phyloP scores from a whole-genome alignment of 2,797 vertebrate genomes.

The Nannoperca obscura region DNA sequence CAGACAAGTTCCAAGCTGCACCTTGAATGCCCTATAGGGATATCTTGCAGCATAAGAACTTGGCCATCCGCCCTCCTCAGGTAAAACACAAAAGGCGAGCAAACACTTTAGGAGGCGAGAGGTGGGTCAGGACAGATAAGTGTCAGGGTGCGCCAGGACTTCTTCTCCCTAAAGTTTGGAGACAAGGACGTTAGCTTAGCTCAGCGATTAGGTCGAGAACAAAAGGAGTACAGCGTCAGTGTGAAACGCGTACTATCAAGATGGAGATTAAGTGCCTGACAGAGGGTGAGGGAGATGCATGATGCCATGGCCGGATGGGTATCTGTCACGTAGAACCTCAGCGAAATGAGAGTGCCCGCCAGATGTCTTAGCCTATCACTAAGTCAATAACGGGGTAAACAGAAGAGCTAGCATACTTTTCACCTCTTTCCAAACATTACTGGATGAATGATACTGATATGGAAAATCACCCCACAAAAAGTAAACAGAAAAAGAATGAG shows the following conservation, averaged over 20 bases:
- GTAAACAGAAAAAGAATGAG: slow-evolving; percentile 84
- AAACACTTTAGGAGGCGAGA: slow-evolving; percentile 82
- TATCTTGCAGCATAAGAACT: slow-evolving; percentile 78
- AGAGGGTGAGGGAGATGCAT: slow-evolving; percentile 63
- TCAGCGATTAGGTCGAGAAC: slow-evolving; percentile 66
- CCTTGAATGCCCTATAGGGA: slow-evolving; percentile 70
- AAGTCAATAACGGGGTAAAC: slow-evolving; percentile 87
- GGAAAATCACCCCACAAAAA: slow-evolving; percentile 84
- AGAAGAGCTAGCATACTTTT: slow-evolving; percentile 82
- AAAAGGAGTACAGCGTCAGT: slow-evolving; percentile 68
- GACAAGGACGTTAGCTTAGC: slow-evolving; percentile 74
- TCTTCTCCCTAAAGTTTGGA: slow-evolving; percentile 62
- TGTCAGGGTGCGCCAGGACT: slow-evolving; percentile 77
- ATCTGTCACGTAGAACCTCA: slow-evolving; percentile 82
- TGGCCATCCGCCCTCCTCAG: slow-evolving; percentile 73
- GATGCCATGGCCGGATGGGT: slow-evolving; percentile 75
- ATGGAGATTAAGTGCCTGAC: slow-evolving; percentile 73
- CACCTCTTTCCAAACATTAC: slow-evolving; percentile 76
- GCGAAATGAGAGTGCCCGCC: slow-evolving; percentile 79
- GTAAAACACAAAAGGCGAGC: slow-evolving; percentile 78
- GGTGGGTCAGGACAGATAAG: slow-evolving; percentile 84
- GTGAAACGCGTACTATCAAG: slow-evolving; percentile 74
- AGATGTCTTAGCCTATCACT: slow-evolving; percentile 82
- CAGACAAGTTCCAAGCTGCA: slow-evolving; percentile 78
- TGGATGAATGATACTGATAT: slow-evolving; percentile 82